These are phyloP conservation scores for Gorilla gorilla DNA, from an alignment of 2,113 vertebrate genomes.

Conservation along the genomic window DNA sequence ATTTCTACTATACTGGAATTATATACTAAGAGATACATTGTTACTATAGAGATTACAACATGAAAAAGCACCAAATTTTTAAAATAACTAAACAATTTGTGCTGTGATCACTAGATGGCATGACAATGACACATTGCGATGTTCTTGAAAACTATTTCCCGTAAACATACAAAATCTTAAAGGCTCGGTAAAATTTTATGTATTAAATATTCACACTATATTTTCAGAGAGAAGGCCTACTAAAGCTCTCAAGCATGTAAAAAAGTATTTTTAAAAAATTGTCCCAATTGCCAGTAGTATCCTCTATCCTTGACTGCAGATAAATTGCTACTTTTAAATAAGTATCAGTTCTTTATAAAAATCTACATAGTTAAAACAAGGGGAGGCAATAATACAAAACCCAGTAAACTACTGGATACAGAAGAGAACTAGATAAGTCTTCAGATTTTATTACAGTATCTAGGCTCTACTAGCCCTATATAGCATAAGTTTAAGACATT, in stretches of 20 bases:
- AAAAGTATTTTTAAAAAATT: conserved; percentile 4
- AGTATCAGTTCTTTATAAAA: conserved; percentile 25
- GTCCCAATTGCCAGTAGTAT: not conserved
- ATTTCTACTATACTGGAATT: not conserved
- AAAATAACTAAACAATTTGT: conserved; percentile 47
- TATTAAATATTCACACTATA: not conserved
- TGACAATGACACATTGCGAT: conserved; percentile 53
- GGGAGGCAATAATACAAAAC: not conserved
- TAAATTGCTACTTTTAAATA: conserved; percentile 43
- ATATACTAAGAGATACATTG: not conserved
- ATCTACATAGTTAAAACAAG: conserved; percentile 7
- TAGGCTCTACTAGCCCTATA: not conserved
- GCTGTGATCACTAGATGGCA: conserved; percentile 81
- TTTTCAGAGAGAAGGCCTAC: not conserved
- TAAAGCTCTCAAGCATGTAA: not conserved
- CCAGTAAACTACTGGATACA: not conserved
- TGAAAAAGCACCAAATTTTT: conserved; percentile 13
- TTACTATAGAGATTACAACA: not conserved
- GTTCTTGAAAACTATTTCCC: conserved; percentile 23
- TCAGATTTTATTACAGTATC: not conserved
- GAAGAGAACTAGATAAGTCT: not conserved
- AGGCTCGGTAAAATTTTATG: not conserved
- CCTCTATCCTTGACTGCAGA: not conserved
- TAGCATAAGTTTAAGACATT: not conserved
- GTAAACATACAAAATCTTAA: conserved; percentile 27